phyloP scores from a whole-genome alignment of 2,888 invertebrate genomes.

The Yponomeuta plumbellus region DNA sequence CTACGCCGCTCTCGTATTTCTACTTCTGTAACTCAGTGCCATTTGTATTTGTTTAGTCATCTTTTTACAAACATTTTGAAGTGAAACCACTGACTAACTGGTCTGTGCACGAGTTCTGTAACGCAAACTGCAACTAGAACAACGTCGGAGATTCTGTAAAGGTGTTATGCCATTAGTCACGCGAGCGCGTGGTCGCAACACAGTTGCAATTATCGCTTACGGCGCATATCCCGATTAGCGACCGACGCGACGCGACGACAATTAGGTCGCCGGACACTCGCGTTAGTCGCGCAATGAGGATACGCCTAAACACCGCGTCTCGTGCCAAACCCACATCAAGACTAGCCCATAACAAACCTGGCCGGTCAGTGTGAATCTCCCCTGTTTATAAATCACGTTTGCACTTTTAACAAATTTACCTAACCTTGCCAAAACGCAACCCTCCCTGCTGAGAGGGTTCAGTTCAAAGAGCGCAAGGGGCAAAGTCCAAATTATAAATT shows the following conservation, averaged over 20 bases:
- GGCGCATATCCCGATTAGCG: constrained; percentile 73
- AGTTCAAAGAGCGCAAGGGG: constrained; percentile 72
- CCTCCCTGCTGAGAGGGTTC: constrained; percentile 46
- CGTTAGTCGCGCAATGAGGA: constrained; percentile 73
- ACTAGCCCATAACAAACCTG: constrained; percentile 31
- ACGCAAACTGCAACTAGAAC: no score
- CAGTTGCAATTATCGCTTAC: constrained; percentile 69
- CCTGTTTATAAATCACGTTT: constrained; percentile 69
- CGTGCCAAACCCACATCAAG: constrained; percentile 42
- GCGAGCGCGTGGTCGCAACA: constrained; percentile 32
- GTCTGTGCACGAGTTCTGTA: no score
- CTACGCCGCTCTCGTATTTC: constrained; percentile 11
- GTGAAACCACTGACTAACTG: no score
- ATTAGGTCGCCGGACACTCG: constrained; percentile 74
- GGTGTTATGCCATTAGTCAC: neutral
- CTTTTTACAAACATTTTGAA: no score
- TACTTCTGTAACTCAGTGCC: neutral
- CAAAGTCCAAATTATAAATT: constrained; percentile 77
- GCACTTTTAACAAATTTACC: constrained; percentile 67
- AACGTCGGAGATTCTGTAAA: no score
- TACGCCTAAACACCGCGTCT: constrained; percentile 65
- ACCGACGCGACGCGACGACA: constrained; percentile 60
- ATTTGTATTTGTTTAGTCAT: no score
- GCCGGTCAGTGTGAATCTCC: constrained; percentile 31
- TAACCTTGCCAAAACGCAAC: constrained; percentile 39